Evolutionary conservation across 2,888 invertebrate species (phyloP), one percentile per base, ranked within the genome.

Genomic region (Acronicta psi): DNA sequence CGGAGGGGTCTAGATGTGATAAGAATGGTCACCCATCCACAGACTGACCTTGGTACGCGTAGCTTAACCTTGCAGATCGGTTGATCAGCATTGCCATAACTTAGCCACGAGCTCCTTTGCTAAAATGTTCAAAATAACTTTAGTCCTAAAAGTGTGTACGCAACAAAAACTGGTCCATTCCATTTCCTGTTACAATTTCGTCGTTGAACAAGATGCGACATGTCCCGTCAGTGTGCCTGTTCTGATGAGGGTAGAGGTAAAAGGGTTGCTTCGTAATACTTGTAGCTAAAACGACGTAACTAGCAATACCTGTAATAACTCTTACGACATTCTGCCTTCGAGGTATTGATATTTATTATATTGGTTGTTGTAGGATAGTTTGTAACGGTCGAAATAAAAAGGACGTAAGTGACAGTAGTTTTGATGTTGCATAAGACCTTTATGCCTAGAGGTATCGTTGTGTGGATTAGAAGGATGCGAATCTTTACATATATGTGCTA

Each of bases 231-330:
- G 43, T 42, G 53, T 49, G 41, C 45, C 40, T 45, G 47, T 50
- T 67, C 56, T 70, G 73, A 73, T 52, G 67, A 71, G 64, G 74
- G 73, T 73, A 25, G 16, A 44, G 42, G 55, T 41, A 61, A 70
- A 73, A 70, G 65, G 68, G 51, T 68, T 65, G 55, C 3, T 16
- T 16, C 9, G 17, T 29, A n/a, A 34, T n/a, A 34, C 34, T 34
- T 34, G 6, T n/a, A 34, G 4, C n/a, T n/a, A n/a, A n/a, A 34
- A 34, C 34, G 34, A 0, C n/a, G 5, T n/a, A 34, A n/a, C n/a
- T 34, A 1, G 2, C 34, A 6, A 34, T 34, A 34, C 34, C 34
- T 34, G 34, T 34, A n/a, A 29, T n/a, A 7, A 1, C 13, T 34
- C 1, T n/a, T 34, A 34, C 34, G 34, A 34, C 34, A n/a, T 34